Evolutionary conservation across 2,113 vertebrate genomes (phyloP).

Genomic region (Melierax canorus): DNA sequence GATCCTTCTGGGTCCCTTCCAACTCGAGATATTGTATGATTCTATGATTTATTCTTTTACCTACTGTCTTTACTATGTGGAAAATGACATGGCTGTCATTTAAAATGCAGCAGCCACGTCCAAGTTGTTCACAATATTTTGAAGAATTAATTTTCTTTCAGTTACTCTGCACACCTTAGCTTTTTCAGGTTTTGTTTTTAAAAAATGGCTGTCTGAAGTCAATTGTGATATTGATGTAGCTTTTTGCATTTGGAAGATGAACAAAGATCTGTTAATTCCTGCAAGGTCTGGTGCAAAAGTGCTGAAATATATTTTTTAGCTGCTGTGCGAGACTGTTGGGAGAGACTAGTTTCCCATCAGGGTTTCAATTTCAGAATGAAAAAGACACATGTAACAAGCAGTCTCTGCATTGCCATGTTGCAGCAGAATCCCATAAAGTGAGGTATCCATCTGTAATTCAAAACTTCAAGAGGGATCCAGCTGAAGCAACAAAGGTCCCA

Average conservation of each 20-base stretch:
- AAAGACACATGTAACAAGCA: slow-evolving; percentile 27
- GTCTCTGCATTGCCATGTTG: not conserved
- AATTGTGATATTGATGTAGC: not conserved
- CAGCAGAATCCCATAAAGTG: slow-evolving; percentile 17
- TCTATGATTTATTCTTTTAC: not conserved
- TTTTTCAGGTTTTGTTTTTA: not conserved
- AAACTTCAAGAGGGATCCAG: slow-evolving; percentile 22
- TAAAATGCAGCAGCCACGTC: not conserved
- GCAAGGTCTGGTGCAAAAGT: not conserved
- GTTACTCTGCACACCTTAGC: not conserved
- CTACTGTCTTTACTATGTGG: not conserved
- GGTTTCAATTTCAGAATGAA: slow-evolving; percentile 47
- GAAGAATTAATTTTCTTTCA: not conserved
- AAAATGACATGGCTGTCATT: not conserved
- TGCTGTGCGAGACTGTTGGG: not conserved
- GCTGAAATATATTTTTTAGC: not conserved
- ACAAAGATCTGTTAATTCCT: not conserved
- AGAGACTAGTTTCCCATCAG: slow-evolving; percentile 11
- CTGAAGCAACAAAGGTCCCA: slow-evolving; percentile 32
- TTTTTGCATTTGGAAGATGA: not conserved
- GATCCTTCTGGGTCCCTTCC: not conserved
- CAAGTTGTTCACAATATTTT: not conserved
- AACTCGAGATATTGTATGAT: not conserved
- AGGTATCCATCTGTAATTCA: slow-evolving; percentile 47
- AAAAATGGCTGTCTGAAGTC: not conserved